Conservation (phyloP, 2,113 vertebrate species). For the Hassar affinis region DNA sequence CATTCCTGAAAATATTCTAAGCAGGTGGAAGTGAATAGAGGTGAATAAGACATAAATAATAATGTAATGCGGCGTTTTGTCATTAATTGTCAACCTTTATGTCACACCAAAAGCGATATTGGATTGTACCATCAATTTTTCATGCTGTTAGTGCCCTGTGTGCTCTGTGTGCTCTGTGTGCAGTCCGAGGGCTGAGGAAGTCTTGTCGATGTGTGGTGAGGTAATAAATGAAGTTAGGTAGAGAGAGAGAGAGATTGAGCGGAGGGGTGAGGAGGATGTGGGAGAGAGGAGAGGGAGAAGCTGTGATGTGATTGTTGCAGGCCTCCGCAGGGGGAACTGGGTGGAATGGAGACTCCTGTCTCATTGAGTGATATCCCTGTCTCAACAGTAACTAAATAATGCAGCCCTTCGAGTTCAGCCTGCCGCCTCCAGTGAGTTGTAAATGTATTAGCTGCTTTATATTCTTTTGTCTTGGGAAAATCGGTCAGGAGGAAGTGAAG, state of each 20-base stretch:
- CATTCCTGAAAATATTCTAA: background rate
- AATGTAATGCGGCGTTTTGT: background rate
- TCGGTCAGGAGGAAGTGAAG: slow-evolving; percentile 54
- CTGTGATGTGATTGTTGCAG: slow-evolving; percentile 70
- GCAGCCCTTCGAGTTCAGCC: slow-evolving; percentile 63
- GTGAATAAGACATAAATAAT: background rate
- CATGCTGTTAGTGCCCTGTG: background rate
- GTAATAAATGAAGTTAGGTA: slow-evolving; percentile 50
- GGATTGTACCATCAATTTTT: background rate
- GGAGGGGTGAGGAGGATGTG: slow-evolving; percentile 26
- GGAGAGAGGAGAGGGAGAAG: slow-evolving; percentile 36
- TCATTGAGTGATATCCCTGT: slow-evolving; percentile 79
- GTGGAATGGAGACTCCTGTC: slow-evolving; percentile 71
- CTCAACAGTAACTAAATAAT: slow-evolving; percentile 76
- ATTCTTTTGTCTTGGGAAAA: slow-evolving; percentile 77
- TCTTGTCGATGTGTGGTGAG: slow-evolving; percentile 35
- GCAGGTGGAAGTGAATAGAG: background rate
- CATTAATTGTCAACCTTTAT: background rate
- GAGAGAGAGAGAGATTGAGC: slow-evolving; percentile 24
- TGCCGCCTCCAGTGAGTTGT: slow-evolving; percentile 64
- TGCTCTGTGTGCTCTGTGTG: background rate
- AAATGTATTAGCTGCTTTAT: slow-evolving; percentile 76
- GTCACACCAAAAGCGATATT: background rate
- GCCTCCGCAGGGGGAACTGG: slow-evolving; percentile 70
- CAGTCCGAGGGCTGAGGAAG: slow-evolving; percentile 8